Evolutionary conservation across 1,140 invertebrate genomes (phyloP), one percentile per base, ranked within the genome.

Genomic region (Cryptotermes secundus): DNA sequence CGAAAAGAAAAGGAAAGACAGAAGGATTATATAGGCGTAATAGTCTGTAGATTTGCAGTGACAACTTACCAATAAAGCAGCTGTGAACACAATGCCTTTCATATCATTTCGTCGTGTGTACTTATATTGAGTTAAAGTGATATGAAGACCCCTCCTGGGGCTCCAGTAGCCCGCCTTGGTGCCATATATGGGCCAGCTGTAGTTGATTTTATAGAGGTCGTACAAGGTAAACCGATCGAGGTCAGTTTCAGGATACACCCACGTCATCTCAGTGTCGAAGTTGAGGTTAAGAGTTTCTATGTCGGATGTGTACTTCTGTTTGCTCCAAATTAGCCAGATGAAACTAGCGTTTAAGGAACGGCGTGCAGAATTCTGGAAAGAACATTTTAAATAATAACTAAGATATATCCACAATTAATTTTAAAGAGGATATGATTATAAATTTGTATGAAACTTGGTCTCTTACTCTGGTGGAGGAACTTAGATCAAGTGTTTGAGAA

Each of bases 121-220:
- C 42, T 82, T 82, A 24, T 31, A 82, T 22, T 82, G 81, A 16
- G 81, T 53, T 31, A 82, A 59, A 7, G 19, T 49, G 81, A 49
- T 31, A 19, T 6, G 10, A 9, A 82, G 81, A 26, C 81, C 81
- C 22, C 19, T 16, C 3, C 9, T 22, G 24, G 16, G 2, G 14
- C 31, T 45, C 81, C 81, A 82, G 10, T 42, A 24, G 38, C 81
- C 81, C 4, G 81, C 45, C 14, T 49, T 0, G 31, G 81, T 82
- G n/a, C 45, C 31, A 31, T 49, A 34, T 53, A 82, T 12, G 38
- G 81, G 81, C 81, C 38, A 82, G 81, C n/a, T 49, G 81, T 82
- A 59, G 24, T 82, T 59, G 34, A 82, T 82, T 38, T 38, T 82
- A 38, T 82, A 82, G 31, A 82, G 81, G 34, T 82, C 81, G 42